Evolutionary conservation across 2,113 vertebrate species (phyloP).

Genomic region (Ochotona curzoniae): DNA sequence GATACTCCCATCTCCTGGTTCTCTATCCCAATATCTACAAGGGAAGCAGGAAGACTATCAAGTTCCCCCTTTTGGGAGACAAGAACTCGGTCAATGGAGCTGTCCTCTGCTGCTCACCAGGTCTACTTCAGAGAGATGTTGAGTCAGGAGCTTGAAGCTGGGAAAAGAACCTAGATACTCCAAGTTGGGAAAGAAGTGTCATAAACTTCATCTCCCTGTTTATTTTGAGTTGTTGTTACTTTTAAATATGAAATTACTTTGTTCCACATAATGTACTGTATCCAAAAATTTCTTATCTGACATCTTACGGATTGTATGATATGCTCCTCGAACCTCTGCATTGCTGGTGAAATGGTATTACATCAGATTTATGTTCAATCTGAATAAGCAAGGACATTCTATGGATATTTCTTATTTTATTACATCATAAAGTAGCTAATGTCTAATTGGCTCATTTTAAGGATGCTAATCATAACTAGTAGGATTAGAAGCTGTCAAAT

Average conservation of each 20-base stretch:
- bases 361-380: not conserved
- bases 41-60: too few species aligned
- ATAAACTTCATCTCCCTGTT: too few species aligned
- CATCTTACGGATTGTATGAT: not conserved
- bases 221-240: too few species aligned
- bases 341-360: not conserved
- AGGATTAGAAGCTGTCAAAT: not conserved
- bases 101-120: too few species aligned
- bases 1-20: too few species aligned
- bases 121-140: too few species aligned
- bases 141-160: too few species aligned
- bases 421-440: not conserved
- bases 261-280: not conserved
- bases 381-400: not conserved
- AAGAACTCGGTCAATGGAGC: too few species aligned
- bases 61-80: too few species aligned
- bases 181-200: too few species aligned
- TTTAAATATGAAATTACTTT: not conserved
- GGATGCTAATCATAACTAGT: not conserved
- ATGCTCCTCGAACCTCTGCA: not conserved
- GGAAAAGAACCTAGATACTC: too few species aligned
- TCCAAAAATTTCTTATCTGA: not conserved
- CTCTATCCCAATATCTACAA: too few species aligned
- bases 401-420: not conserved
- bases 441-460: not conserved